Evolutionary conservation across 2,888 invertebrate genomes (phyloP).

Genomic region (Zygothrica quintamaculata): DNA sequence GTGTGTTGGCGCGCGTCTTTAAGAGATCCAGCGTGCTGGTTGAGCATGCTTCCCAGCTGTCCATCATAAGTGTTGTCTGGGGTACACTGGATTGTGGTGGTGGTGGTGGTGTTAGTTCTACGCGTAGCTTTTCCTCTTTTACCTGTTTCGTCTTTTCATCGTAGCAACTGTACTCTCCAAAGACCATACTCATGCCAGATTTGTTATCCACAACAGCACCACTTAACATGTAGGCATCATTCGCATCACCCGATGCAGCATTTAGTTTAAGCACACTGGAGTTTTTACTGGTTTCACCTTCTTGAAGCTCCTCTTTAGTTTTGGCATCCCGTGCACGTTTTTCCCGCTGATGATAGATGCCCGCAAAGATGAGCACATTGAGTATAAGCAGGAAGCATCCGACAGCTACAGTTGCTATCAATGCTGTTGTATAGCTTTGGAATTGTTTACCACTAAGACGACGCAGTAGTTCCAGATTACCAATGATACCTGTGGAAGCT

Average conservation of each 20-base stretch:
- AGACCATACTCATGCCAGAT: slow-evolving; percentile 70
- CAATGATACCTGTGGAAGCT: slow-evolving; percentile 82
- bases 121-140: slow-evolving; percentile 86
- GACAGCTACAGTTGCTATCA: slow-evolving; percentile 94
- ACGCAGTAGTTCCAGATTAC: slow-evolving; percentile 89
- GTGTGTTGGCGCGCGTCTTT: slow-evolving; percentile 70
- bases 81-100: slow-evolving; percentile 44
- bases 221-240: slow-evolving; percentile 65
- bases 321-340: slow-evolving; percentile 88
- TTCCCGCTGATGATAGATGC: slow-evolving; percentile 94
- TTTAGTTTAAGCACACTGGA: slow-evolving; percentile 82
- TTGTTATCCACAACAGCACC: slow-evolving; percentile 67
- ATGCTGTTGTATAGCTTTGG: slow-evolving; percentile 94
- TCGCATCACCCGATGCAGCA: slow-evolving; percentile 57
- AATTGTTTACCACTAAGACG: slow-evolving; percentile 92
- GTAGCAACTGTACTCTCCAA: slow-evolving; percentile 89
- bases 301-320: slow-evolving; percentile 90
- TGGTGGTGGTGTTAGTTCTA: slow-evolving; percentile 86
- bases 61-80: slow-evolving; percentile 67
- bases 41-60: slow-evolving; percentile 74
- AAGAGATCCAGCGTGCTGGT: slow-evolving; percentile 81
- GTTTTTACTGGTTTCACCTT: slow-evolving; percentile 85
- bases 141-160: slow-evolving; percentile 86
- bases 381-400: slow-evolving; percentile 92
- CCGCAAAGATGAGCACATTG: slow-evolving; percentile 94